These are phyloP conservation scores for Aix galericulata DNA, from an alignment of 2,113 vertebrate species.

Conservation along the genomic window DNA sequence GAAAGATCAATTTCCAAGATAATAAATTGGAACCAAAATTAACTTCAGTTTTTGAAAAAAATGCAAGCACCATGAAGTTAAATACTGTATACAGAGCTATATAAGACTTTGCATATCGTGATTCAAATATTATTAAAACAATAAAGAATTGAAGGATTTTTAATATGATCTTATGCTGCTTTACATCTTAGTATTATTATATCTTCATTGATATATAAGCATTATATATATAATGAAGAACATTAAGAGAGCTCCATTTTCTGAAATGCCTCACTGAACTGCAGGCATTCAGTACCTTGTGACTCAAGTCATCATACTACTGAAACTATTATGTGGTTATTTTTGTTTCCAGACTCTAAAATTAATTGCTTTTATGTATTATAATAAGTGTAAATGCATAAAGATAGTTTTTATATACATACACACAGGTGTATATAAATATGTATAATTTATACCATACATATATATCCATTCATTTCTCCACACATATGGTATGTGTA, in stretches of 20 bases:
- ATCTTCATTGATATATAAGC: background rate
- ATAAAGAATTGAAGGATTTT: background rate
- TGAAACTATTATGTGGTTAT: background rate
- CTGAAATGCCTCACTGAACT: background rate
- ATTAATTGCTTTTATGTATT: background rate
- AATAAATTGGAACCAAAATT: background rate
- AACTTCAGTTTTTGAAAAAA: background rate
- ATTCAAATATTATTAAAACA: background rate
- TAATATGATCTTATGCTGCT: background rate
- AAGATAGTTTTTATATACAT: background rate
- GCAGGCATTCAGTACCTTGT: background rate
- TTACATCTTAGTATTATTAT: background rate
- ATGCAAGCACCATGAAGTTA: background rate
- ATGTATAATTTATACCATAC: accelerated
- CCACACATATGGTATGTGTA: background rate
- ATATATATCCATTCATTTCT: background rate
- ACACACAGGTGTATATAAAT: background rate
- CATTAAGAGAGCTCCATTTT: background rate
- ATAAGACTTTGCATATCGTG: background rate
- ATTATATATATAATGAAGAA: background rate
- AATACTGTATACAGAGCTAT: background rate
- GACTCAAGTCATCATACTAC: background rate
- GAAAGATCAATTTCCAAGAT: background rate
- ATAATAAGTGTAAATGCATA: background rate
- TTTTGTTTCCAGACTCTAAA: background rate